phyloP scores from a whole-genome alignment of 2,888 invertebrate genomes.

The Baccha elongata region DNA sequence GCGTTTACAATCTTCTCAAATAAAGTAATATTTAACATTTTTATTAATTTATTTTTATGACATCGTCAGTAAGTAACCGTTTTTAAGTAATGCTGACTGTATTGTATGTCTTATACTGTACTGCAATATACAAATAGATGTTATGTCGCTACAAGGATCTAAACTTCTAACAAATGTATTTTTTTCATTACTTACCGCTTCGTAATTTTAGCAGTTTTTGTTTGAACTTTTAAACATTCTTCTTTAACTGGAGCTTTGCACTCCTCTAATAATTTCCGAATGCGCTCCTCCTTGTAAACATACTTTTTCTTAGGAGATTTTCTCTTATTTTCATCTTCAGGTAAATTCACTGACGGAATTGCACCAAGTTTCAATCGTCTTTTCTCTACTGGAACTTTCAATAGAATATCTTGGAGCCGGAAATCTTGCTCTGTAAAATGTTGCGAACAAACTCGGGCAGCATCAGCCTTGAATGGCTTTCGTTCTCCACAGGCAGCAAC shows the following conservation, averaged over 20 bases:
- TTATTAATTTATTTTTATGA: no score
- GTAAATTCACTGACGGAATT: slow-evolving; percentile 37
- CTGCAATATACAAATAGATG: no score
- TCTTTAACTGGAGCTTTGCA: slow-evolving; percentile 3
- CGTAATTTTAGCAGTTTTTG: background rate
- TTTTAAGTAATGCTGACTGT: no score
- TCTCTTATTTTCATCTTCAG: background rate
- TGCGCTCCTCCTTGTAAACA: slow-evolving; percentile 4
- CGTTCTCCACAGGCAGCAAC: slow-evolving; percentile 30
- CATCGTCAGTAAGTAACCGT: no score
- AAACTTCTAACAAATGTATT: no score
- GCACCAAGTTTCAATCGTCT: slow-evolving; percentile 29
- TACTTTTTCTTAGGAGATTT: background rate
- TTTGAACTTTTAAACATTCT: background rate
- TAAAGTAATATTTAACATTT: no score
- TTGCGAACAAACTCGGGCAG: slow-evolving; percentile 33
- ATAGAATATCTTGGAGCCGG: slow-evolving; percentile 37
- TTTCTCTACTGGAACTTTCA: slow-evolving; percentile 39
- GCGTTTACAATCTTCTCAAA: no score
- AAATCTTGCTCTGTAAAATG: slow-evolving; percentile 41
- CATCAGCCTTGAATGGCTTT: slow-evolving; percentile 29
- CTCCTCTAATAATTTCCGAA: slow-evolving; percentile 28
- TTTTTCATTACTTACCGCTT: background rate
- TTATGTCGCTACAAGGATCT: no score
- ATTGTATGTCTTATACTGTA: no score